These are phyloP conservation scores for Dryococelus australis DNA, from an alignment of 2,888 invertebrate genomes.

Conservation along the genomic window DNA sequence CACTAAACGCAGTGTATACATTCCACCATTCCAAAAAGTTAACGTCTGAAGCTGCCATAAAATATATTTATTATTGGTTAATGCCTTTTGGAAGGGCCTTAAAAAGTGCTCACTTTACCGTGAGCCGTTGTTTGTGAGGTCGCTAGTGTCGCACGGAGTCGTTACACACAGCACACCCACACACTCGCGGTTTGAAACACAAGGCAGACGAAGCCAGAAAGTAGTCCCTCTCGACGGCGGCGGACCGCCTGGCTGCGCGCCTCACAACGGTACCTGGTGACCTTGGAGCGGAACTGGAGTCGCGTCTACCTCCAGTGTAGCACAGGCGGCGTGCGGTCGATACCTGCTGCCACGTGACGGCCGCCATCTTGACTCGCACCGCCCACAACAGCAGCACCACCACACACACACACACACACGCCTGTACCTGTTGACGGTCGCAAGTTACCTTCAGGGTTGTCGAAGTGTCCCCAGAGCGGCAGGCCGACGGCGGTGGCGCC, in stretches of 20 bases:
- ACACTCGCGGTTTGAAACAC: too few relatives aligned
- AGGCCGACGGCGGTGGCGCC: constrained; percentile 84
- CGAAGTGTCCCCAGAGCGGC: constrained; percentile 88
- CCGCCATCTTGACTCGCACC: not conserved
- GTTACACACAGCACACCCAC: too few relatives aligned
- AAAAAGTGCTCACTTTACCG: too few relatives aligned
- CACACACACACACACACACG: not conserved
- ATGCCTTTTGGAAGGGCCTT: too few relatives aligned
- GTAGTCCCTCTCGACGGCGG: too few relatives aligned
- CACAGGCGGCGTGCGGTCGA: not conserved
- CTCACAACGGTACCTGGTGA: not conserved
- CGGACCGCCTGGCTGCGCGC: not conserved
- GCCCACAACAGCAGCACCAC: not conserved
- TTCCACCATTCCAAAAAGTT: too few relatives aligned
- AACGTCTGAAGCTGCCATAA: too few relatives aligned
- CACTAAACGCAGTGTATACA: too few relatives aligned
- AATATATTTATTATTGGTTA: too few relatives aligned
- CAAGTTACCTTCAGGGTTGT: constrained; percentile 69
- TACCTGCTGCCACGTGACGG: constrained; percentile 5
- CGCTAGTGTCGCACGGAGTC: too few relatives aligned
- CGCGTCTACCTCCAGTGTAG: not conserved
- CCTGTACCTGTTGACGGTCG: not conserved
- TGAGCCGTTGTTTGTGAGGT: too few relatives aligned
- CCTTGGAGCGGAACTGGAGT: not conserved
- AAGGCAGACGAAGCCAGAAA: too few relatives aligned